These are phyloP conservation scores for Petrocephalus zakoni DNA, from an alignment of 2,113 vertebrate genomes.

Conservation along the genomic window DNA sequence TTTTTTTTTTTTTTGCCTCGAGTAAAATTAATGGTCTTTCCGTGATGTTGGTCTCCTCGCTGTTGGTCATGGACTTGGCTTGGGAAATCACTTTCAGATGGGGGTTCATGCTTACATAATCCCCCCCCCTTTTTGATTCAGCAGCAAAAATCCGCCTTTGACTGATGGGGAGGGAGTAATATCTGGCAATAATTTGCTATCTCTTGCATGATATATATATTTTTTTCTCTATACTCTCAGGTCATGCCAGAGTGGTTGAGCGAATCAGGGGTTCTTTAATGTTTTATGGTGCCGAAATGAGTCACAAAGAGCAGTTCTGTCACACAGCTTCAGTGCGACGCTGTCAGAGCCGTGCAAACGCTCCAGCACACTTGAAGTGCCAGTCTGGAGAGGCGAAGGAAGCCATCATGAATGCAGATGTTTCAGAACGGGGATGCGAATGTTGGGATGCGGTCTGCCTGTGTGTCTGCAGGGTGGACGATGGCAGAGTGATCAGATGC, in stretches of 20 bases:
- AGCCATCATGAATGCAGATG: neutral
- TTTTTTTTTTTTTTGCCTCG: neutral
- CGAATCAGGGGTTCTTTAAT: neutral
- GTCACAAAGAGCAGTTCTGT: neutral
- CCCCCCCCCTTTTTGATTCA: neutral
- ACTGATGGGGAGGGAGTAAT: neutral
- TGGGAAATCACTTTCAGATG: slow-evolving; percentile 21
- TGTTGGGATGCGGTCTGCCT: neutral
- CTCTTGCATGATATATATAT: neutral
- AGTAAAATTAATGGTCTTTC: neutral
- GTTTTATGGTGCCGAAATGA: neutral
- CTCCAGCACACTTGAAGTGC: neutral
- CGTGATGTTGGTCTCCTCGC: neutral
- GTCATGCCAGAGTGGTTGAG: neutral
- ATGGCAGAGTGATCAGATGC: neutral
- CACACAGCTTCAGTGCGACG: neutral
- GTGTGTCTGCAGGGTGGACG: neutral
- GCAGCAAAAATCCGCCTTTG: neutral
- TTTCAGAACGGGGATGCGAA: neutral
- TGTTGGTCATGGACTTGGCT: neutral
- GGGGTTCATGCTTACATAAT: neutral
- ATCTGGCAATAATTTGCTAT: neutral
- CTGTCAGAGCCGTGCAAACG: neutral
- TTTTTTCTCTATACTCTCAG: neutral
- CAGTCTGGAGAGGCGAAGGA: neutral